Base-by-base conservation (phyloP, 2,888 invertebrate species). In the Netelia virgata region DNA sequence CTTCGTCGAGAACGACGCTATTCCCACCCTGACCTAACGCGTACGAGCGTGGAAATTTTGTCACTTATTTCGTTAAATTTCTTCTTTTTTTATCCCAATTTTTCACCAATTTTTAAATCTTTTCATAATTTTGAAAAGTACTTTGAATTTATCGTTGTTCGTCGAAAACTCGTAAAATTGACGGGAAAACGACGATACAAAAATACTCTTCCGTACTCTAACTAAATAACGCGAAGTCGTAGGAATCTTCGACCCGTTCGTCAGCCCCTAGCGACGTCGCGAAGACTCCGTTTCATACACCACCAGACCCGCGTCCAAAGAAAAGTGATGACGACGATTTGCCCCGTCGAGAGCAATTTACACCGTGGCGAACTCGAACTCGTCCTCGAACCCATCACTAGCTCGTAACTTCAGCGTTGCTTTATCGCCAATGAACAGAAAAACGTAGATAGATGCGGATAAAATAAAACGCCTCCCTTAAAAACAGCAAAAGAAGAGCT, bases 311-410 rank as follows among this genome's bases (percentile, higher is more conserved):
- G 20, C 6, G 36, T 18, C 36, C 11, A 20, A 55, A 63, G 53
- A 14, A 73, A 80, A 73, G 73, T 59, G 66, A 73, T 73, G 72
- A 80, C 72, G 78, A 79, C 73, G 57, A 80, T 80, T 80, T 66
- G 55, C 20, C 14, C 18, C 14, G n/a, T 20, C 18, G 11, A 72
- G 53, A 18, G 72, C 72, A 74, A 74, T 63, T 63, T 74, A 63
- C 47, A 74, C 47, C n/a, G 18, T 50, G 9, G 16, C 23, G 50
- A 72, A 66, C 23, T 55, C 43, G 36, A 50, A 36, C 36, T 20
- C 10, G 20, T 20, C 64, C 63, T 55, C n/a, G n/a, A n/a, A n/a
- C n/a, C n/a, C n/a, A 55, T 79, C 78, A 43, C 70, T 55, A 41
- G 20, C 36, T 61, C 41, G 53, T 43, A 10, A 78, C 78, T 63